phyloP scores from a whole-genome alignment of 92 coral and sea anemone species.

The Blastomussa wellsi region DNA sequence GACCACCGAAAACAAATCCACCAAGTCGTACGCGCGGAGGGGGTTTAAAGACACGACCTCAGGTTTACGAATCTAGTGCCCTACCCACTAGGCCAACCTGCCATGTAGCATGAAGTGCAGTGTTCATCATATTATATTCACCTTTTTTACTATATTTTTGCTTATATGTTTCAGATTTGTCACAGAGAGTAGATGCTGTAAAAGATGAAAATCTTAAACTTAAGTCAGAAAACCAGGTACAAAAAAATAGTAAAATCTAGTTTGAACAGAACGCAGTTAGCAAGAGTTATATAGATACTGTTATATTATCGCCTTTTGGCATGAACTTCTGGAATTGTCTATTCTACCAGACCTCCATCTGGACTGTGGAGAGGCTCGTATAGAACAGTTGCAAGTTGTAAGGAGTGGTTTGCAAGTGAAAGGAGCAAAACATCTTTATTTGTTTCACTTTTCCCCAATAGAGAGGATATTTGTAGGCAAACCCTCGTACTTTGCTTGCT shows the following conservation, averaged over 20 bases:
- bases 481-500: neutral
- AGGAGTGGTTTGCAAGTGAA: neutral
- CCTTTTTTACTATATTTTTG: neutral
- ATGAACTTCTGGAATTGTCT: neutral
- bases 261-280: neutral
- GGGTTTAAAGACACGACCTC: no score
- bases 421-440: neutral
- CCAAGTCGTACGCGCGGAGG: no score
- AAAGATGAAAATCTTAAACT: constrained; percentile 97
- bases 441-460: neutral
- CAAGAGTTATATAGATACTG: neutral
- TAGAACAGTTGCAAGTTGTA: no score
- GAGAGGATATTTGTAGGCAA: neutral
- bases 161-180: constrained; percentile 62
- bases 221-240: constrained; percentile 98
- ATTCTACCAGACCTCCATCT: neutral
- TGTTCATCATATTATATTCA: no score
- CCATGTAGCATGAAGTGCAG: no score
- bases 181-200: constrained; percentile 99
- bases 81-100: no score
- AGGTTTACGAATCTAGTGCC: no score
- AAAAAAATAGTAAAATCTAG: neutral
- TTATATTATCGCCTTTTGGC: neutral
- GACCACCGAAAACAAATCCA: no score
- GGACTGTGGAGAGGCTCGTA: no score